Conservation (phyloP, 2,113 vertebrate species). For the Pelvicachromis taeniatus region DNA sequence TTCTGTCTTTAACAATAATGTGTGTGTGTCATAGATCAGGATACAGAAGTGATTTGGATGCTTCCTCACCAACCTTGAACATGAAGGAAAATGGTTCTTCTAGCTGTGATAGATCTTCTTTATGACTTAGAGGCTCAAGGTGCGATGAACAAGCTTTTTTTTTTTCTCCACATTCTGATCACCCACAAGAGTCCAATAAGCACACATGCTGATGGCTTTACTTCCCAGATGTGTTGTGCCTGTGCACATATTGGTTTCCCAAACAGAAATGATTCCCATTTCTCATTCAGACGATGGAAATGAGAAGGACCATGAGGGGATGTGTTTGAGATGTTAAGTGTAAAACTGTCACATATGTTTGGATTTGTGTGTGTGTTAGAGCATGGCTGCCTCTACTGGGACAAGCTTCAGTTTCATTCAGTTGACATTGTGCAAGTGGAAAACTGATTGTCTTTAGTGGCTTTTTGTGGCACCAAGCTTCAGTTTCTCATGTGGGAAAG, state of each 20-base stretch:
- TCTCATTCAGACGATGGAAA: slow-evolving; percentile 16
- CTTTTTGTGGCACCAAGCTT: slow-evolving; percentile 6
- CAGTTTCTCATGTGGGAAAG: not conserved
- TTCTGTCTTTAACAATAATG: not conserved
- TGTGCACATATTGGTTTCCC: slow-evolving; percentile 41
- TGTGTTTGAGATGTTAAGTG: not conserved
- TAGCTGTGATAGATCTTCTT: slow-evolving; percentile 54
- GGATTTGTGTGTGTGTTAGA: slow-evolving; percentile 14
- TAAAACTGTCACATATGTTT: slow-evolving; percentile 23
- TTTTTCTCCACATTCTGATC: not conserved
- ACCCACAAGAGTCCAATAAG: slow-evolving; percentile 61
- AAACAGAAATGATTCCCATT: slow-evolving; percentile 20
- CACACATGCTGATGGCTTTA: slow-evolving; percentile 5
- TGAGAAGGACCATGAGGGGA: not conserved
- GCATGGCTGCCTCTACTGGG: not conserved
- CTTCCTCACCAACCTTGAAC: slow-evolving; percentile 34
- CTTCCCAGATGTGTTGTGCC: not conserved
- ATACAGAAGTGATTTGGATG: not conserved
- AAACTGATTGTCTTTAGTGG: not conserved
- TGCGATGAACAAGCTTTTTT: not conserved
- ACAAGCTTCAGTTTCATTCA: not conserved
- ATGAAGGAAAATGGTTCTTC: slow-evolving; percentile 14
- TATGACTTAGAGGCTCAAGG: slow-evolving; percentile 38
- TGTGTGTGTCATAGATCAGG: not conserved
- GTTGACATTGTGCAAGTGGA: not conserved